Evolutionary conservation across 2,797 vertebrate species (phyloP).

Genomic region (Anolis apletophallus): DNA sequence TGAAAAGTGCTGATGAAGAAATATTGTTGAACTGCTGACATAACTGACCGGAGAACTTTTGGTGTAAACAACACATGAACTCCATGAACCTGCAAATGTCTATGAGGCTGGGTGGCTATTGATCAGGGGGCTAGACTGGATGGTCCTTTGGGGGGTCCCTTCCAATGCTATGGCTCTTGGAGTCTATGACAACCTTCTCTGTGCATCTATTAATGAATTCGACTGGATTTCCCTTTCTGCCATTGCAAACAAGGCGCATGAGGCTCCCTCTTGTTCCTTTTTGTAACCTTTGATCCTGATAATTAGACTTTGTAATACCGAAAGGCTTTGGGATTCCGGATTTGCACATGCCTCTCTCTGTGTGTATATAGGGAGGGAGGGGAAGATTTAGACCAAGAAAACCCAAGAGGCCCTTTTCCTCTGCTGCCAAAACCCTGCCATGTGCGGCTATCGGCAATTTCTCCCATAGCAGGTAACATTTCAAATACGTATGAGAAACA

Average conservation of each 20-base stretch:
- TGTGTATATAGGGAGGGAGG: constrained; percentile 8
- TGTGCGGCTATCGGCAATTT: constrained; percentile 13
- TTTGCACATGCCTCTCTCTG: background rate
- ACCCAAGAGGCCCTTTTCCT: constrained; percentile 24
- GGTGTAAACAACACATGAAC: too few species aligned
- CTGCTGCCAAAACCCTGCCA: constrained; percentile 29
- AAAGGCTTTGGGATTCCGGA: constrained; percentile 46
- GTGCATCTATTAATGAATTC: background rate
- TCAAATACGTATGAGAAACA: too few species aligned
- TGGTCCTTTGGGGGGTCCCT: too few species aligned
- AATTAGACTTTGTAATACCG: constrained; percentile 57
- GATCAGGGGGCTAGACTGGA: too few species aligned
- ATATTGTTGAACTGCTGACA: too few species aligned
- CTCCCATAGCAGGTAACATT: background rate
- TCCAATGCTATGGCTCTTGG: too few species aligned
- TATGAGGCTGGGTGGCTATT: too few species aligned
- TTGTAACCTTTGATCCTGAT: constrained; percentile 51
- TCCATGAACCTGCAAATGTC: too few species aligned
- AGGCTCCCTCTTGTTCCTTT: too few species aligned
- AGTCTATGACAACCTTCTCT: too few species aligned
- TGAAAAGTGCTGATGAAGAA: too few species aligned
- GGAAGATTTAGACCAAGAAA: constrained; percentile 12
- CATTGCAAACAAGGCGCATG: background rate
- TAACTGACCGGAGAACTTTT: too few species aligned
- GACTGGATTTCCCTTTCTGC: background rate